Evolutionary conservation across 2,797 vertebrate genomes (phyloP).

Genomic region (Fratercula arctica): DNA sequence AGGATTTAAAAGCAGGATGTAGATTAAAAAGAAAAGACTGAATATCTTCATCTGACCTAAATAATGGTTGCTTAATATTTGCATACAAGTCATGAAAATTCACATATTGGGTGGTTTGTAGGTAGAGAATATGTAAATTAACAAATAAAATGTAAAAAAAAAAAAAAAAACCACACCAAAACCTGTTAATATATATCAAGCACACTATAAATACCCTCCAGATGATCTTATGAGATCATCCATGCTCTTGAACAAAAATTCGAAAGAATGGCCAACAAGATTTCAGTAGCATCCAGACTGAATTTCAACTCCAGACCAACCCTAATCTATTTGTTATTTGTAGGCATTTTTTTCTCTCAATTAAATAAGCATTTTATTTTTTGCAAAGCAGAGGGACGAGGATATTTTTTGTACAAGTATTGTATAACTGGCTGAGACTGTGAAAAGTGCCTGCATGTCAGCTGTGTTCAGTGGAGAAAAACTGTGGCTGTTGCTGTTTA

Average conservation of each 20-base stretch:
- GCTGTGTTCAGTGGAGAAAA: background rate
- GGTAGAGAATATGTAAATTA: background rate
- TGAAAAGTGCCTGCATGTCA: background rate
- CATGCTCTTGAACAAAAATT: background rate
- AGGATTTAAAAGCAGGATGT: background rate
- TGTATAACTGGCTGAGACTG: background rate
- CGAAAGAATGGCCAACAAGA: background rate
- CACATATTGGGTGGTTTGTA: background rate
- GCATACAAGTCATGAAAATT: background rate
- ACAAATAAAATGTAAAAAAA: background rate
- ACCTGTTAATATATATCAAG: background rate
- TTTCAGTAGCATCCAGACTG: background rate
- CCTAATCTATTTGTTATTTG: background rate
- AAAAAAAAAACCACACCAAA: too few species aligned
- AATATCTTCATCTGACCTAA: background rate
- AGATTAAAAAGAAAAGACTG: background rate
- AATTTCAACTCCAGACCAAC: background rate
- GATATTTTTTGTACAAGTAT: background rate
- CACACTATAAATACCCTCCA: background rate
- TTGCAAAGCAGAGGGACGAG: background rate
- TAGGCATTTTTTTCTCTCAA: background rate
- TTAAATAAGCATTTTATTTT: background rate
- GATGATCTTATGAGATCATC: background rate
- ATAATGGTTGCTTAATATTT: background rate
- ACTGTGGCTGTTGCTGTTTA: background rate